Percentiles rank a stretch among this genome's conserved stretches.
These are phyloP conservation scores for Mamestra configurata DNA, from an alignment of 1,140 invertebrate species.

Conservation along the genomic window DNA sequence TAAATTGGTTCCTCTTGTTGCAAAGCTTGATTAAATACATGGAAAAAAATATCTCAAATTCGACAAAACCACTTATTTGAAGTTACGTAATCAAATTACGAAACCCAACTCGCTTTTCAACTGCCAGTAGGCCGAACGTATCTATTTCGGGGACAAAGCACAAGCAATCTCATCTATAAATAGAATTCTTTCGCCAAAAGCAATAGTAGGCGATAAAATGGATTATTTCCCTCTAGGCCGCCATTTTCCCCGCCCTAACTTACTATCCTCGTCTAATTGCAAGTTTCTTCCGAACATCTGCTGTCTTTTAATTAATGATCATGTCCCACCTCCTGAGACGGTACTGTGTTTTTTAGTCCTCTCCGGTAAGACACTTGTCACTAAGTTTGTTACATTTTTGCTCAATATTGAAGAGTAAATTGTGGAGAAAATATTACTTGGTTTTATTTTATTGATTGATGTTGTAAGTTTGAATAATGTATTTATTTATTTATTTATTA, in stretches of 20 bases:
- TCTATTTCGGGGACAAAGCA: slow-evolving; percentile 18
- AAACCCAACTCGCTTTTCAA: not conserved
- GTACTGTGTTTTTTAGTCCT: slow-evolving; percentile 51
- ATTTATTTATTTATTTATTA: too few species aligned
- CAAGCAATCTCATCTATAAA: slow-evolving; percentile 26
- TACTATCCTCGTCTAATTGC: slow-evolving; percentile 66
- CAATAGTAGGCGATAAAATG: slow-evolving; percentile 59
- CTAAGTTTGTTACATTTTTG: slow-evolving; percentile 51
- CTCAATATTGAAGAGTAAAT: not conserved
- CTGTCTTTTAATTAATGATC: slow-evolving; percentile 75
- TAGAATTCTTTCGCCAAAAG: slow-evolving; percentile 23
- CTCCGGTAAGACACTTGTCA: slow-evolving; percentile 54
- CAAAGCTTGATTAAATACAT: too few species aligned
- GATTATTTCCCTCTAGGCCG: slow-evolving; percentile 54
- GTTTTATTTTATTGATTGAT: too few species aligned
- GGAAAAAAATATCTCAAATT: too few species aligned
- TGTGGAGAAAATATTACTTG: not conserved
- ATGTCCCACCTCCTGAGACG: slow-evolving; percentile 52
- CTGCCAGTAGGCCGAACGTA: not conserved
- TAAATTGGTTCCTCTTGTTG: too few species aligned
- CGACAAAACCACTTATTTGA: not conserved
- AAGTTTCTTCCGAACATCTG: slow-evolving; percentile 73
- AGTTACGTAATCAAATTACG: slow-evolving; percentile 2
- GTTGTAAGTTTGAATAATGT: too few species aligned
- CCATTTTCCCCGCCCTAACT: slow-evolving; percentile 53